A percentile compares a stretch with the other conserved stretches of the same genome.
phyloP scores from a whole-genome alignment of 2,797 vertebrate genomes.

The Threskiornis aethiopicus region DNA sequence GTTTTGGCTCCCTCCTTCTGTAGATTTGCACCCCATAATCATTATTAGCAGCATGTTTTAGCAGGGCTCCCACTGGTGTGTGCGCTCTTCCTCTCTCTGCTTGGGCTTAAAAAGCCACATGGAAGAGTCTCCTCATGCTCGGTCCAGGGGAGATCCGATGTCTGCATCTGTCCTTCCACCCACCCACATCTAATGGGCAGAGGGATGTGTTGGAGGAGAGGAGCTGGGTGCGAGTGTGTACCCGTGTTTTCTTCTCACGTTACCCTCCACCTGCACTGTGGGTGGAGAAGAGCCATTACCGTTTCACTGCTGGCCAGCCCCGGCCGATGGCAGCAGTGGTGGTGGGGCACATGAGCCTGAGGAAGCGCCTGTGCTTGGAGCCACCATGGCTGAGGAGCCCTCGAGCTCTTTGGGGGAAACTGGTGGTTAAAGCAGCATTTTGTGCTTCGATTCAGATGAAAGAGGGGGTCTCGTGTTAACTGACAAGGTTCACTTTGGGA shows the following conservation, averaged over 20 bases:
- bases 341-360: neutral
- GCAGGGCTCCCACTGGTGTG: accelerated
- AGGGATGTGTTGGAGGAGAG: neutral
- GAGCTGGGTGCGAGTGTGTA: neutral
- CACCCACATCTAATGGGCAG: accelerated
- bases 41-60: neutral
- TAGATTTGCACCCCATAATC: neutral
- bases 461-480: neutral
- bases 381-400: neutral
- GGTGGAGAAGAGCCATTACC: neutral
- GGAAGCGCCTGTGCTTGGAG: neutral
- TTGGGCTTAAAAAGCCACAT: neutral
- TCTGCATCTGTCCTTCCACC: neutral
- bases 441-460: neutral
- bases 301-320: accelerated
- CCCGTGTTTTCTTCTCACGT: neutral
- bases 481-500: neutral
- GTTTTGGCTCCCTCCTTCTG: neutral
- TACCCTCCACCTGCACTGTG: accelerated
- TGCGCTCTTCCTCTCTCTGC: neutral
- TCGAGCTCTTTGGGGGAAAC: neutral
- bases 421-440: neutral
- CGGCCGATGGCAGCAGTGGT: accelerated
- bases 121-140: neutral
- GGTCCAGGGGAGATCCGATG: accelerated